These are phyloP conservation scores for Drosophila watanabei DNA, from an alignment of 1,140 invertebrate genomes.

Conservation along the genomic window DNA sequence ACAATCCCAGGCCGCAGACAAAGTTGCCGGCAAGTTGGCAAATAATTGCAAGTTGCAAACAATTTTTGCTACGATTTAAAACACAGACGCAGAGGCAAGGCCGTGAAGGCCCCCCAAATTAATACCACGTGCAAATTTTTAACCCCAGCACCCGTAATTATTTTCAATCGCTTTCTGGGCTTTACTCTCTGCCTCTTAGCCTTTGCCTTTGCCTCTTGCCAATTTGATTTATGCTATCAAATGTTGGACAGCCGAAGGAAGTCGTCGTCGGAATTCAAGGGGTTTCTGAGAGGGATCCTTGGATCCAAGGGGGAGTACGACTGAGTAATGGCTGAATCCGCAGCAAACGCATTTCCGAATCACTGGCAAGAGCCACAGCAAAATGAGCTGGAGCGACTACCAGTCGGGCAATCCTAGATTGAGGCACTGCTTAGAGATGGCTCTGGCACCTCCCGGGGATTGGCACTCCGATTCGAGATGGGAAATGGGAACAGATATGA, in stretches of 20 bases:
- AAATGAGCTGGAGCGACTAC: constrained; percentile 47
- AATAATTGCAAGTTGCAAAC: constrained; percentile 73
- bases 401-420: constrained; percentile 28
- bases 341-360: constrained; percentile 66
- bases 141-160: constrained; percentile 72
- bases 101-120: constrained; percentile 52
- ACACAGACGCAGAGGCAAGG: constrained; percentile 28
- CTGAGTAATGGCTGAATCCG: constrained; percentile 42
- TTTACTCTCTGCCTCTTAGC: not conserved
- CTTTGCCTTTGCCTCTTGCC: constrained; percentile 4
- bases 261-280: not conserved
- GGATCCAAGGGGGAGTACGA: constrained; percentile 1
- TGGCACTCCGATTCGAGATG: not conserved
- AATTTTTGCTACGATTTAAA: constrained; percentile 77
- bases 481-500: not conserved
- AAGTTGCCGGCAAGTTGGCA: constrained; percentile 38
- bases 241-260: constrained; percentile 24
- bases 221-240: constrained; percentile 80
- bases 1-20: constrained; percentile 45
- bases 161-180: constrained; percentile 45
- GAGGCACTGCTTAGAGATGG: constrained; percentile 23
- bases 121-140: constrained; percentile 77
- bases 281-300: not conserved
- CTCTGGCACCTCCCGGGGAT: not conserved
- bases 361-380: constrained; percentile 43